A percentile compares a stretch with the other conserved stretches of the same genome.
phyloP scores from a whole-genome alignment of 2,888 invertebrate genomes.

The Zhuqinia jingwanae region DNA sequence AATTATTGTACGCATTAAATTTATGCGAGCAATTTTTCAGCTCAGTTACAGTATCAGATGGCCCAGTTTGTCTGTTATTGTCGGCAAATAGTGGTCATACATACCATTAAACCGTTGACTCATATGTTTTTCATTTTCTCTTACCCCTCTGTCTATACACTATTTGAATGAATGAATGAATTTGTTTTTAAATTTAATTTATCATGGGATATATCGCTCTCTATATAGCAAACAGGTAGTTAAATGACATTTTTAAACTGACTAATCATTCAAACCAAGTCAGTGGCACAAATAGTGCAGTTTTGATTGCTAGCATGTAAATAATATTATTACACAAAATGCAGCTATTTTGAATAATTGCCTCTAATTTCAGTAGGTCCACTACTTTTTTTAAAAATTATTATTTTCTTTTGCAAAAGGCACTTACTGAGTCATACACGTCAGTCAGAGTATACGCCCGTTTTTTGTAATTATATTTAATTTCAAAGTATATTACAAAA shows the following conservation, averaged over 20 bases:
- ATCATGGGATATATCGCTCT: background rate
- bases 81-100: constrained; percentile 5
- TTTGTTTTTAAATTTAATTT: constrained; percentile 1
- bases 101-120: constrained; percentile 43
- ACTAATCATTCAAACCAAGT: constrained; percentile 3
- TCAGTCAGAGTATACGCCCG: constrained; percentile 2
- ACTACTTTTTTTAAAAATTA: constrained; percentile 18
- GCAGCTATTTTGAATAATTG: constrained; percentile 30
- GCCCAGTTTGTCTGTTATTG: constrained; percentile 22
- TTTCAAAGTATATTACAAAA: constrained; percentile 49
- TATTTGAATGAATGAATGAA: background rate
- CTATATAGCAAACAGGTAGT: background rate
- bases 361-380: constrained; percentile 4
- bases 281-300: background rate
- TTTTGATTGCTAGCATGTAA: background rate
- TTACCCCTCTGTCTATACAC: background rate
- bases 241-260: constrained; percentile 30
- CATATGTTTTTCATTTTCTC: constrained; percentile 11
- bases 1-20: constrained; percentile 4
- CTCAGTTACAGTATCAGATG: constrained; percentile 35
- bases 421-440: background rate
- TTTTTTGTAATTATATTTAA: constrained; percentile 50
- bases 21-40: constrained; percentile 14
- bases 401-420: background rate
- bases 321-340: constrained; percentile 22